Conservation (phyloP, 1,140 invertebrate genomes). For the Philotrypesis tridentata region DNA sequence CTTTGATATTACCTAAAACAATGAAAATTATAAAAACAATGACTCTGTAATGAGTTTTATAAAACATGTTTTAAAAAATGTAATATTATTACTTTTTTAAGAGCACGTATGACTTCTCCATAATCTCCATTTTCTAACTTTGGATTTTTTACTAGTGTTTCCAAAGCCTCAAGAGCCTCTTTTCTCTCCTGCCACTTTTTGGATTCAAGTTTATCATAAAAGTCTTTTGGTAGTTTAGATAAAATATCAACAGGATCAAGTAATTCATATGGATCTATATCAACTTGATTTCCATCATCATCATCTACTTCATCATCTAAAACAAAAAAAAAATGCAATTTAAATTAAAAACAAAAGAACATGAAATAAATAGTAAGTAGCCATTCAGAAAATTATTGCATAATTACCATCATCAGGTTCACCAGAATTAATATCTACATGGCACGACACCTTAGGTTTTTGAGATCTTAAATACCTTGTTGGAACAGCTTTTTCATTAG, state of each 20-base stretch:
- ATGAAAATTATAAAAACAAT: background rate
- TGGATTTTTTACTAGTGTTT: slow-evolving; percentile 86
- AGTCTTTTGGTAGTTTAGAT: slow-evolving; percentile 94
- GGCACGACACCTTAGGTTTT: slow-evolving; percentile 83
- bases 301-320: slow-evolving; percentile 76
- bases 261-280: slow-evolving; percentile 93
- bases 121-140: slow-evolving; percentile 95
- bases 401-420: slow-evolving; percentile 69
- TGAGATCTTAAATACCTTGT: slow-evolving; percentile 91
- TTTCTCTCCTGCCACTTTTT: slow-evolving; percentile 99
- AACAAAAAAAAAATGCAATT: slow-evolving; percentile 27
- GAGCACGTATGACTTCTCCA: slow-evolving; percentile 87
- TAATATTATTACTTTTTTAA: slow-evolving; percentile 87
- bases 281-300: slow-evolving; percentile 77
- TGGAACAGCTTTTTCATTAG: slow-evolving; percentile 82
- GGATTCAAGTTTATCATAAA: slow-evolving; percentile 94
- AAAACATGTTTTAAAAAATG: slow-evolving; percentile 16
- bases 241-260: slow-evolving; percentile 94
- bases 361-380: slow-evolving; percentile 28
- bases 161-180: slow-evolving; percentile 88
- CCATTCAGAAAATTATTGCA: slow-evolving; percentile 50
- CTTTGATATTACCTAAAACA: slow-evolving; percentile 85
- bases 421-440: slow-evolving; percentile 75
- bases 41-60: background rate
- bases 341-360: background rate